A percentile compares a stretch with the other conserved stretches of the same genome.
phyloP scores from a whole-genome alignment of 2,797 vertebrate species.

The Diglossa cyanea region DNA sequence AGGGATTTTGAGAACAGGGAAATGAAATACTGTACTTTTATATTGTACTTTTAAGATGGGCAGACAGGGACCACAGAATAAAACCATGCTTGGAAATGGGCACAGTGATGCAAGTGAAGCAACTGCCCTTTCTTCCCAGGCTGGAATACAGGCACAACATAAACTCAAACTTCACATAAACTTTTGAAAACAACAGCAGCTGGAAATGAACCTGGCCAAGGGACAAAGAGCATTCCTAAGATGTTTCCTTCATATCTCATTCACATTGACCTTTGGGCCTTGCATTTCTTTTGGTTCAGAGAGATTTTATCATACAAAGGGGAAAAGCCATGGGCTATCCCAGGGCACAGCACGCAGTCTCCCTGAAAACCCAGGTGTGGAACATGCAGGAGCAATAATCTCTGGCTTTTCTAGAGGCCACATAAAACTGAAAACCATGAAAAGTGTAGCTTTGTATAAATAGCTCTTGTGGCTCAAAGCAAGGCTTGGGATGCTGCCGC shows the following conservation, averaged over 20 bases:
- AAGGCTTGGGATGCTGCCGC: background rate
- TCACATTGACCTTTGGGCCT: background rate
- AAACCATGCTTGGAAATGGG: background rate
- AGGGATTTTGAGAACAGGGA: background rate
- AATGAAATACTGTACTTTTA: background rate
- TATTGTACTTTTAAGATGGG: background rate
- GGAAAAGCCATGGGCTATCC: background rate
- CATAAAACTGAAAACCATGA: background rate
- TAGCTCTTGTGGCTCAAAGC: background rate
- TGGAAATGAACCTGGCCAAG: background rate
- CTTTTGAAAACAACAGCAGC: background rate
- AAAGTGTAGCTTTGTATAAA: background rate
- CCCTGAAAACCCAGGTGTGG: background rate
- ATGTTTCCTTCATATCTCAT: background rate
- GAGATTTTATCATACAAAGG: background rate
- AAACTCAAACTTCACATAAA: background rate
- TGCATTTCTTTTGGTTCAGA: background rate
- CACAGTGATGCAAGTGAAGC: background rate
- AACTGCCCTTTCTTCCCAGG: background rate
- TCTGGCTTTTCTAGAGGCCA: background rate
- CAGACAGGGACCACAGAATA: background rate
- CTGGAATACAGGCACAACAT: background rate
- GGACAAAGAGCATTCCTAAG: background rate
- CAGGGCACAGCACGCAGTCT: background rate
- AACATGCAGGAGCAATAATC: rapidly evolving